Conservation (phyloP, 2,888 invertebrate species). For the Girardia tigrina region DNA sequence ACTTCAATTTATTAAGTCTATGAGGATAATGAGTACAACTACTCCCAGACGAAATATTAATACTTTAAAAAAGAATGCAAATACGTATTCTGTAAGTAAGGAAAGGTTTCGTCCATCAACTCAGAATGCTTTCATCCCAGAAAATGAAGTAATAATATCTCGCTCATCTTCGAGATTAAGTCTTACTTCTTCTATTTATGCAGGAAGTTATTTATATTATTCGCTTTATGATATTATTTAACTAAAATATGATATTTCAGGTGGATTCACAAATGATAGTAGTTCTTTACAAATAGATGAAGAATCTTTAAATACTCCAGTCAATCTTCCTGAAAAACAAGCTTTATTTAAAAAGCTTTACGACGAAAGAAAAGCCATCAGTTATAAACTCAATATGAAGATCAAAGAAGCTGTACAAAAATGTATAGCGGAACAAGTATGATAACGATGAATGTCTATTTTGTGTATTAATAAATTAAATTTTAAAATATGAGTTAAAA, state of each 20-base stretch:
- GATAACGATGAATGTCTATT: no score
- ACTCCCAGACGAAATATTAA: neutral
- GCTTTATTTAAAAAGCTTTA: neutral
- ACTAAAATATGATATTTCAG: neutral
- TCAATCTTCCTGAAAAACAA: neutral
- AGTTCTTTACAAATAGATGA: neutral
- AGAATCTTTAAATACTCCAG: neutral
- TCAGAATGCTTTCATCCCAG: neutral
- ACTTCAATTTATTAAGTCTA: neutral
- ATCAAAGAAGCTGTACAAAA: conserved; percentile 13
- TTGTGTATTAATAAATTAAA: no score
- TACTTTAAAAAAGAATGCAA: neutral
- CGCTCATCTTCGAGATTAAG: neutral
- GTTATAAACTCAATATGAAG: neutral
- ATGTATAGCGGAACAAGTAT: neutral
- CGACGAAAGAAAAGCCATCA: neutral
- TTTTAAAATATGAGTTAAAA: no score
- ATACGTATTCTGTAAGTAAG: neutral
- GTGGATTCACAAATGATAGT: conserved; percentile 7
- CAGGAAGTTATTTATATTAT: neutral
- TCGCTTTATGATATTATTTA: neutral
- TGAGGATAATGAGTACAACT: neutral
- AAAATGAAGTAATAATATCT: neutral
- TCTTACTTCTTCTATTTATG: neutral
- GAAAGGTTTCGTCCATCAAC: neutral